Evolutionary conservation across 2,113 vertebrate genomes (phyloP).

Genomic region (Mormyrus iriodes): DNA sequence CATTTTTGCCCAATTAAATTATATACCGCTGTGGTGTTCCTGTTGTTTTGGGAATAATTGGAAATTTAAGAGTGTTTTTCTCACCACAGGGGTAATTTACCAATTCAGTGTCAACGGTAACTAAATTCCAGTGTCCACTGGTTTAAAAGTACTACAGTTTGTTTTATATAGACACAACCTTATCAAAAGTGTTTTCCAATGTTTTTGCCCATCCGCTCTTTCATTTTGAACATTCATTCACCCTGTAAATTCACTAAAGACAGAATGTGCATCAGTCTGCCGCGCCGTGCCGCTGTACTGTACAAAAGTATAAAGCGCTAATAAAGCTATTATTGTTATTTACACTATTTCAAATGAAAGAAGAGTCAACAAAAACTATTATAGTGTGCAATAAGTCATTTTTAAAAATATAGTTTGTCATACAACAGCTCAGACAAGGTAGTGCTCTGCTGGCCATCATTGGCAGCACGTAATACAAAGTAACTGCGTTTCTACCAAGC

Average conservation of each 20-base stretch:
- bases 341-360: no score
- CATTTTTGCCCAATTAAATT: background rate
- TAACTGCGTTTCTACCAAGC: background rate
- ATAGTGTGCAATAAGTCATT: background rate
- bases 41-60: background rate
- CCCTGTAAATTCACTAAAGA: background rate
- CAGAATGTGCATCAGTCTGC: background rate
- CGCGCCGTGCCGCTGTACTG: background rate
- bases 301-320: background rate
- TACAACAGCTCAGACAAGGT: background rate
- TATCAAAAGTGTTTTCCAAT: background rate
- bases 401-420: background rate
- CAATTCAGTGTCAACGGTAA: background rate
- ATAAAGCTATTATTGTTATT: no score
- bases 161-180: background rate
- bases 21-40: background rate
- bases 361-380: background rate
- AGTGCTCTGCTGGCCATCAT: background rate
- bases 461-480: background rate
- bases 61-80: background rate
- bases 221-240: background rate
- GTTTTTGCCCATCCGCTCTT: background rate
- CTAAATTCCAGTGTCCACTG: background rate
- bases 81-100: background rate
- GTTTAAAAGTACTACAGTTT: background rate